Base-by-base conservation (phyloP, 2,113 vertebrate species). In the Anolis carolinensis region DNA sequence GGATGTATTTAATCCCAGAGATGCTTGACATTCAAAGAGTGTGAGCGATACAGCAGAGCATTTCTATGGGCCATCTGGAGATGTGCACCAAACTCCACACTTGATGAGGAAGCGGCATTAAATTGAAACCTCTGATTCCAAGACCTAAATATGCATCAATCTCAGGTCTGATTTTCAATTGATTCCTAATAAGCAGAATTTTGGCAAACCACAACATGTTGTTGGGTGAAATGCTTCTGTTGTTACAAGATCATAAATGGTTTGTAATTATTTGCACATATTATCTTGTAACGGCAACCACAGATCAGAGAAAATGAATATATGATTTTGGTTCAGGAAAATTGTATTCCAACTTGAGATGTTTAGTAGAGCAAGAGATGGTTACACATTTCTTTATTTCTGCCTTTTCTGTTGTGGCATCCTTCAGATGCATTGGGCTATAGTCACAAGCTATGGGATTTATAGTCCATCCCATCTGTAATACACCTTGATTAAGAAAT, bases 61-160 rank as follows among this genome's bases (percentile, higher is more conserved):
- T 97, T 97, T 96, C 95, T 95, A 94, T 95, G 94, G 96, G 93
- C 96, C 96, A 97, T 97, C 96, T 97, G 96, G 96, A 97, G 93
- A 95, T 88, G 91, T 94, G 88, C 71, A 93, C 90, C 93, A 93
- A 90, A 90, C 89, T 92, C 89, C 93, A 94, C 90, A 67, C 94
- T 94, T 92, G 93, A 96, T 94, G 94, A 95, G 94, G 94, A 95
- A 93, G 91, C 95, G 90, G 92, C 94, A 96, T 95, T 94, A 95
- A 96, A 93, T 79, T 90, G 93, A 92, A 95, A 95, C 91, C 93
- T 95, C 81, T 87, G 95, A 94, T 95, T 95, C 88, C 93, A 92
- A 92, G 86, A 80, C 79, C 91, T 95, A 96, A 95, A 97, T 94
- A 95, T 95, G 94, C 93, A 95, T 94, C 92, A 92, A 87, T 92